phyloP scores from a whole-genome alignment of 2,113 vertebrate genomes.

The Prietella phreatophila region DNA sequence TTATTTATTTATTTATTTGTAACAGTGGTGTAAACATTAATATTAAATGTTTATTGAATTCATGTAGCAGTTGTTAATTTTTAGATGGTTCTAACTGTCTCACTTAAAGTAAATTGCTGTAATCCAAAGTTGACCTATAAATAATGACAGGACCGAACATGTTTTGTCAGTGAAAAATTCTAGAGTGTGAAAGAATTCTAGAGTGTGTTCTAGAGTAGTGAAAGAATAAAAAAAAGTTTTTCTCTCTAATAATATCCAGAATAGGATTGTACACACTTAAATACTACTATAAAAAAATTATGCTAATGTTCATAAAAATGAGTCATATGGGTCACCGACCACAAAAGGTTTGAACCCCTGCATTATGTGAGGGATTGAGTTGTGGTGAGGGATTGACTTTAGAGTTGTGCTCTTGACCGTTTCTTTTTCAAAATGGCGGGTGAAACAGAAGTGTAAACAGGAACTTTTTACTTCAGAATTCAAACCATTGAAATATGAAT shows the following conservation, averaged over 20 bases:
- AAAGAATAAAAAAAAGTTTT: background rate
- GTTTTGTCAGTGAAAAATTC: background rate
- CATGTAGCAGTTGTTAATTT: background rate
- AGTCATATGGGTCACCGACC: too few species aligned
- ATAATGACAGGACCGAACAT: too few species aligned
- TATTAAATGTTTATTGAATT: background rate
- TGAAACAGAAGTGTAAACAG: background rate
- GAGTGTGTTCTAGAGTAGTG: too few species aligned
- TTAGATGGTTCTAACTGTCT: background rate
- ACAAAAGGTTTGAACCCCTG: background rate
- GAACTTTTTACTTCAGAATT: background rate
- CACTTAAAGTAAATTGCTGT: background rate
- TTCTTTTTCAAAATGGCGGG: background rate
- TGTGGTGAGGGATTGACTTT: background rate
- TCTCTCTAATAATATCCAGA: background rate
- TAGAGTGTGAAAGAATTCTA: background rate
- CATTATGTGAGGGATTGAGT: background rate
- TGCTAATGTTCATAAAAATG: too few species aligned
- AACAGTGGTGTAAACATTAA: background rate
- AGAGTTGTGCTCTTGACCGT: background rate
- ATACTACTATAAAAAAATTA: too few species aligned
- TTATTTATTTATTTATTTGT: background rate
- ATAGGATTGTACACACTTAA: background rate
- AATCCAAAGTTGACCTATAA: background rate
- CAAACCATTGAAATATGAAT: background rate